Percentiles rank a stretch among this genome's conserved stretches.
phyloP scores from a whole-genome alignment of 2,888 invertebrate genomes.

The Coelopa pilipes region DNA sequence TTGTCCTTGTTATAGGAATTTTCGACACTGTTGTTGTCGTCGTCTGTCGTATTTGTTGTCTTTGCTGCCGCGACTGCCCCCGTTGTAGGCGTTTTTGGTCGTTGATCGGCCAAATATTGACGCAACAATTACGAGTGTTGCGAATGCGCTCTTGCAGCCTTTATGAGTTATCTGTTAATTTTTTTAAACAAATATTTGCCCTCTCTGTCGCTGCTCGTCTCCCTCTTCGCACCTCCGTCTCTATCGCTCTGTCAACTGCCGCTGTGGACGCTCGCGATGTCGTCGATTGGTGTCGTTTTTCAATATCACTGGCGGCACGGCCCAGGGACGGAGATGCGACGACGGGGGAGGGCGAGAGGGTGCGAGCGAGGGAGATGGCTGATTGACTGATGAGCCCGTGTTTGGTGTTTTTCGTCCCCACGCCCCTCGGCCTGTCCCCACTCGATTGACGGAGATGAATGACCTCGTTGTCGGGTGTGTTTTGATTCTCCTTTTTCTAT shows the following conservation, averaged over 20 bases:
- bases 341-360: too few species aligned
- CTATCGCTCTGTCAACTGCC: too few species aligned
- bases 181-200: background rate
- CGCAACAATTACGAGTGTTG: background rate
- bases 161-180: background rate
- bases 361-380: background rate
- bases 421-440: background rate
- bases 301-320: too few species aligned
- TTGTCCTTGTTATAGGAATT: too few species aligned
- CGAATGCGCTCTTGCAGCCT: background rate
- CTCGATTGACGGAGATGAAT: conserved; percentile 2
- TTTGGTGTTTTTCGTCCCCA: background rate
- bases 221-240: too few species aligned
- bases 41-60: background rate
- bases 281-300: too few species aligned
- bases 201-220: too few species aligned
- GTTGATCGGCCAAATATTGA: too few species aligned
- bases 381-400: background rate
- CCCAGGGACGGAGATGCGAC: too few species aligned
- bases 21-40: too few species aligned
- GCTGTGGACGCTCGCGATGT: too few species aligned
- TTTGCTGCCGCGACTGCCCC: background rate
- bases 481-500: too few species aligned
- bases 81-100: background rate
- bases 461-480: background rate